phyloP scores from a whole-genome alignment of 2,113 vertebrate genomes.

The Microtus montanus region DNA sequence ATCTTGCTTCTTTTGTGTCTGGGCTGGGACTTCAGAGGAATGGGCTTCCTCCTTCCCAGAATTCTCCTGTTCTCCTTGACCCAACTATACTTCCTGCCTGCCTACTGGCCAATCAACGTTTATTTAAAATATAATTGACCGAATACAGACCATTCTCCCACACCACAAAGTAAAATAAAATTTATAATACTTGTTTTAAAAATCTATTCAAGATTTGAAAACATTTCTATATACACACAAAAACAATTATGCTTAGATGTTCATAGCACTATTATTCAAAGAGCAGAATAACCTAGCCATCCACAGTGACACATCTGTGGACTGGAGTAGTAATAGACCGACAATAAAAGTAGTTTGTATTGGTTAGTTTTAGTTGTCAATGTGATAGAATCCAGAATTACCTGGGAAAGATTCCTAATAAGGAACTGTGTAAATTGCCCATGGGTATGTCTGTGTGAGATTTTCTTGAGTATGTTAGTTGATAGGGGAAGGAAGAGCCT shows the following conservation, averaged over 20 bases:
- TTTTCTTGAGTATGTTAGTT: not conserved
- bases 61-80: no score
- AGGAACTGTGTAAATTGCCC: not conserved
- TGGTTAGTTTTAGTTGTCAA: not conserved
- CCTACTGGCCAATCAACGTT: no score
- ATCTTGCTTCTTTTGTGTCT: no score
- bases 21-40: no score
- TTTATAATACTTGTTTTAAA: constrained; percentile 12
- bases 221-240: not conserved
- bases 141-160: no score
- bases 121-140: no score
- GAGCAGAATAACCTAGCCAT: not conserved
- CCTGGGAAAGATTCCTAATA: not conserved
- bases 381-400: not conserved
- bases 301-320: not conserved
- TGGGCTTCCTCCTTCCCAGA: no score
- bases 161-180: not conserved
- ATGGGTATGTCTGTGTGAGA: not conserved
- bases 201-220: not conserved
- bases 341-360: not conserved
- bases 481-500: not conserved
- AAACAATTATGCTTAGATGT: not conserved
- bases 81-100: no score
- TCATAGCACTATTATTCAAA: not conserved
- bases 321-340: not conserved